A percentile compares a stretch with the other conserved stretches of the same genome.
phyloP scores from a whole-genome alignment of 2,888 invertebrate species.

The Anoncus sp. region DNA sequence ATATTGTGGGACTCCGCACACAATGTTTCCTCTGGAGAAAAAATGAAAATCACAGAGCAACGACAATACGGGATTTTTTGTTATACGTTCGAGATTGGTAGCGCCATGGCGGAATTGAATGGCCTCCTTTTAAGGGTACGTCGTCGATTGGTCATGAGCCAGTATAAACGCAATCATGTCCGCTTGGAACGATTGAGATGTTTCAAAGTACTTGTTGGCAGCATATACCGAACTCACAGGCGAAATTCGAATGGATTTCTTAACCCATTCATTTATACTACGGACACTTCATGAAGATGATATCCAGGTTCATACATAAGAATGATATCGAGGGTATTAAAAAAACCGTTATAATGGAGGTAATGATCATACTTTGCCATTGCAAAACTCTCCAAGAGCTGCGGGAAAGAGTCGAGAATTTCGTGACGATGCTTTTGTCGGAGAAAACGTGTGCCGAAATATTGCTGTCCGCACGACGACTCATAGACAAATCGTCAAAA shows the following conservation, averaged over 20 bases:
- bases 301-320: conserved; percentile 25
- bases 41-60: conserved; percentile 29
- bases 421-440: conserved; percentile 28
- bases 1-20: no score
- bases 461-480: neutral
- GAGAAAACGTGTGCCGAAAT: conserved; percentile 13
- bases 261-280: conserved; percentile 39
- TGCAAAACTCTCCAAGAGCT: conserved; percentile 37
- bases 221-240: conserved; percentile 31
- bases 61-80: conserved; percentile 23
- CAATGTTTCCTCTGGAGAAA: no score
- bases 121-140: conserved; percentile 15
- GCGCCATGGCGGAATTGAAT: conserved; percentile 1
- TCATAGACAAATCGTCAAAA: no score
- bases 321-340: conserved; percentile 19
- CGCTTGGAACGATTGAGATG: conserved; percentile 34
- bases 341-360: conserved; percentile 50
- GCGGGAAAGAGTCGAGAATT: conserved; percentile 11
- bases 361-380: conserved; percentile 20
- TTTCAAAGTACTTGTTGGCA: conserved; percentile 15
- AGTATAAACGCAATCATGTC: conserved; percentile 34
- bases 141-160: conserved; percentile 45
- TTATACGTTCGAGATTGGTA: conserved; percentile 10
- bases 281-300: conserved; percentile 47
- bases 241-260: neutral